Base-by-base conservation (phyloP, 2,797 vertebrate genomes). In the Pygocentrus nattereri region DNA sequence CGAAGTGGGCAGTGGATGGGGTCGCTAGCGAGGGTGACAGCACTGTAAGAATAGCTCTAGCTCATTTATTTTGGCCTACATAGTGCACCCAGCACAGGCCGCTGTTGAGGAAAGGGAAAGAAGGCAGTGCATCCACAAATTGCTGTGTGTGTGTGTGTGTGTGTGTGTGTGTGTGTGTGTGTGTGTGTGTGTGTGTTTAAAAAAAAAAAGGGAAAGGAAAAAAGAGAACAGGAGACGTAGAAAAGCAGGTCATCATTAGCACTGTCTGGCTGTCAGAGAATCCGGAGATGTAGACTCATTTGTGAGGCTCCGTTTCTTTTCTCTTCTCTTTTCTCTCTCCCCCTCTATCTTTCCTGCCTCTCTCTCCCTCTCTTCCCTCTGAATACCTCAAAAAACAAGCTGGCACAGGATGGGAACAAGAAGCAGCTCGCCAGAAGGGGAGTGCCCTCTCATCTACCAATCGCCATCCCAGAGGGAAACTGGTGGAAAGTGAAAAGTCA, bases 31-130 rank as follows among this genome's bases (percentile, higher is more conserved):
- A 30, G 74, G 77, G 74, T 79, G 54, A 80, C 34, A 47, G 78
- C 13, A 69, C 84, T 78, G 50, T 80, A 81, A 83, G 81, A 85
- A 85, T 85, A 85, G 84, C 75, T 80, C 71, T 31, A 74, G 74
- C 81, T 85, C 64, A 85, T 83, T 85, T 83, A 80, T 74, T 78
- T 74, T 83, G 84, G 78, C 84, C 84, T 85, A 85, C 78, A 85
- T 85, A 80, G 74, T 73, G 75, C 31, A 62, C 69, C 77, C 78
- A 74, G 76, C 41, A 49, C 81, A 79, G 44, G 69, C 78, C 62
- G 67, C 81, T 83, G 74, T 81, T 85, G 71, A 81, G 64, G 38
- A 85, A 78, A 80, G 30, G 19, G 70, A 82, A 78, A 58, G 71
- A 80, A 83, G 69, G 61, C 74, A 78, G 70, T 27, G 69, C 71